Conservation (phyloP, 2,888 invertebrate genomes). For the Cheilosia soror region DNA sequence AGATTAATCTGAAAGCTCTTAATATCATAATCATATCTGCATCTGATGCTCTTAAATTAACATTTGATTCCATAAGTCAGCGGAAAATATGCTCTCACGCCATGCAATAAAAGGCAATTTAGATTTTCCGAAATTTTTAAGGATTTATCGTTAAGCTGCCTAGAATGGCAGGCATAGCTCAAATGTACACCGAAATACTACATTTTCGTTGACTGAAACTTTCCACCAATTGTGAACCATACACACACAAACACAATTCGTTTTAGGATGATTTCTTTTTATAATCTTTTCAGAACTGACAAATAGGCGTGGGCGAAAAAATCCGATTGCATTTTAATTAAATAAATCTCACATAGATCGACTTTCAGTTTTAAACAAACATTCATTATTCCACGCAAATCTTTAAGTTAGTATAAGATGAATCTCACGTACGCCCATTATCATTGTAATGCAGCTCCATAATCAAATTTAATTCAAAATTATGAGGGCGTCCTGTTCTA, state of each 20-base stretch:
- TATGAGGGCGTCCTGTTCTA: slow-evolving; percentile 69
- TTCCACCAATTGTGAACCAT: not conserved
- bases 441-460: slow-evolving; percentile 51
- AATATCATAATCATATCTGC: too few species aligned
- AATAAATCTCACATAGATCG: slow-evolving; percentile 10
- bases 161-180: not conserved
- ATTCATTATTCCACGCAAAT: not conserved
- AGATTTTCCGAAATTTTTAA: slow-evolving; percentile 34
- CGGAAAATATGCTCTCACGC: not conserved
- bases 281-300: slow-evolving; percentile 5
- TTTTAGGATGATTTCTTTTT: not conserved
- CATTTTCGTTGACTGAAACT: not conserved
- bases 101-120: slow-evolving; percentile 40
- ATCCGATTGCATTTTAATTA: not conserved
- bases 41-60: not conserved
- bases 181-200: slow-evolving; percentile 14
- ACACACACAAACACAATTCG: not conserved
- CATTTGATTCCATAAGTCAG: slow-evolving; percentile 1
- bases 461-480: slow-evolving; percentile 68
- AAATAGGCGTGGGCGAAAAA: not conserved
- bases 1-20: too few species aligned
- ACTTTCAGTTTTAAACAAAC: slow-evolving; percentile 11
- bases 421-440: slow-evolving; percentile 67
- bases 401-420: slow-evolving; percentile 33
- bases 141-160: slow-evolving; percentile 28